These are phyloP conservation scores for Thinocorus orbignyianus DNA, from an alignment of 2,113 vertebrate species.

Conservation along the genomic window DNA sequence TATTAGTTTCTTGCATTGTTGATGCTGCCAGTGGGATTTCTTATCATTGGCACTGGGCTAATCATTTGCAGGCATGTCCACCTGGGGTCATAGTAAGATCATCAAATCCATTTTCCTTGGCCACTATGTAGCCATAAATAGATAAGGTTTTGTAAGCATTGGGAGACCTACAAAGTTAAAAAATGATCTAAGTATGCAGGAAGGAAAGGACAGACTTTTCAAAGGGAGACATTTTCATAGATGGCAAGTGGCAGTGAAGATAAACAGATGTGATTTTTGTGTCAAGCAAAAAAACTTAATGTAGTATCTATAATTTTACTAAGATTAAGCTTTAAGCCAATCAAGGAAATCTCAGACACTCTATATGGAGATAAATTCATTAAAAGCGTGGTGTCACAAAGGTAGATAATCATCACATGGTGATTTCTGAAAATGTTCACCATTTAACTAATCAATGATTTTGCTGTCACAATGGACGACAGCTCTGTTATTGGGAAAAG, in stretches of 20 bases:
- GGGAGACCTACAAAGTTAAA: not conserved
- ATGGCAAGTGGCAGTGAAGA: not conserved
- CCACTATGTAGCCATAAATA: not conserved
- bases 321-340: not conserved
- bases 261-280: not conserved
- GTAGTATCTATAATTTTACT: not conserved
- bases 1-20: not conserved
- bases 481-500: not conserved
- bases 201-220: not conserved
- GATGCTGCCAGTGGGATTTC: not conserved
- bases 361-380: not conserved
- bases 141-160: not conserved
- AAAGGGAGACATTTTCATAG: not conserved
- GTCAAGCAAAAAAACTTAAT: not conserved
- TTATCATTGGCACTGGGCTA: not conserved
- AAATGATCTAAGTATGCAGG: not conserved
- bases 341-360: not conserved
- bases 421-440: constrained; percentile 3
- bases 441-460: not conserved
- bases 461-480: not conserved
- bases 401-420: not conserved
- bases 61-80: not conserved
- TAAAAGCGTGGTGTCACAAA: not conserved
- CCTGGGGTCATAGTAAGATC: not conserved
- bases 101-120: not conserved